A percentile compares a stretch with the other conserved stretches of the same genome.
phyloP scores from a whole-genome alignment of 1,140 invertebrate genomes.

The Drosophila funebris region DNA sequence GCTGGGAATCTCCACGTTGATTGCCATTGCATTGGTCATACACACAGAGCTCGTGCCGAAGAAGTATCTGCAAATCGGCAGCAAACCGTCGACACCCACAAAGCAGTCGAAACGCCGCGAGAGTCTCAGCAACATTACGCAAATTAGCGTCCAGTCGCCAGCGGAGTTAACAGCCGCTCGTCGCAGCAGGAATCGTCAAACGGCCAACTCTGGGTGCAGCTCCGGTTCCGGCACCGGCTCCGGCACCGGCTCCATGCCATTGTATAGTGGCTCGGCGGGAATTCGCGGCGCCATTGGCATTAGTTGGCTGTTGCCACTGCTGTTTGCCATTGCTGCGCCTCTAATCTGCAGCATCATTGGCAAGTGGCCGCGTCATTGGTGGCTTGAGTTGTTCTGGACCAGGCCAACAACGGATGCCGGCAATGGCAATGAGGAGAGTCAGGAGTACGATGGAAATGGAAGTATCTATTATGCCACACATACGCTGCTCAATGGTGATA shows the following conservation, averaged over 20 bases:
- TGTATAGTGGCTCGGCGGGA: constrained; percentile 52
- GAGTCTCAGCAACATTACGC: constrained; percentile 69
- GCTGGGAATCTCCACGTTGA: constrained; percentile 81
- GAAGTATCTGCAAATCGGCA: constrained; percentile 76
- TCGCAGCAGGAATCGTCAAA: neutral
- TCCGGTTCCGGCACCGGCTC: neutral
- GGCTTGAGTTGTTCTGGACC: constrained; percentile 68
- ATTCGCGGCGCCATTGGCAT: constrained; percentile 82
- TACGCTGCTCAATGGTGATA: constrained; percentile 69
- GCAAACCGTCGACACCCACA: constrained; percentile 32
- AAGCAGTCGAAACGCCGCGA: constrained; percentile 47
- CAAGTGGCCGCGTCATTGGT: constrained; percentile 82
- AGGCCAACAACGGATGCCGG: constrained; percentile 25
- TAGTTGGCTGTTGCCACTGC: constrained; percentile 80
- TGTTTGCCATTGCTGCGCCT: constrained; percentile 78
- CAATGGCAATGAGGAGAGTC: neutral
- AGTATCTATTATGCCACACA: constrained; percentile 60
- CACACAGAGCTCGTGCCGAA: constrained; percentile 83
- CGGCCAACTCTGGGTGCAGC: neutral
- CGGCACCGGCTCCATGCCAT: neutral
- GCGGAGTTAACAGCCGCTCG: neutral
- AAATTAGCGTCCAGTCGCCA: constrained; percentile 66
- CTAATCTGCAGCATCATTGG: constrained; percentile 83
- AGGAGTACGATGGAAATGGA: constrained; percentile 34
- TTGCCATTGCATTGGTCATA: constrained; percentile 80